Evolutionary conservation across 2,888 invertebrate genomes (phyloP).

Genomic region (Gymnoscelis rufifasciata): DNA sequence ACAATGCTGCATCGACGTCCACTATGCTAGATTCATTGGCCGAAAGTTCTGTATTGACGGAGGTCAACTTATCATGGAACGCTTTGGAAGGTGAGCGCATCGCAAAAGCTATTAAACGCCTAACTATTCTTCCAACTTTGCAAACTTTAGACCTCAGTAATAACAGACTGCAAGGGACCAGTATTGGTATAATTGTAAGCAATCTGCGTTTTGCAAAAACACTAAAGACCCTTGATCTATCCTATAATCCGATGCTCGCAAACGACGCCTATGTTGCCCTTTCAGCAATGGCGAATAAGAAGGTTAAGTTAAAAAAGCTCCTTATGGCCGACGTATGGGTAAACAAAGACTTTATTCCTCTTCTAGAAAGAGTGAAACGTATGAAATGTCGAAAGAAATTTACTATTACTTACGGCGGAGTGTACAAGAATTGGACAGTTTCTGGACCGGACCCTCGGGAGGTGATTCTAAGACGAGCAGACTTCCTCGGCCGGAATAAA

Average conservation of each 20-base stretch:
- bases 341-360: slow-evolving; percentile 32
- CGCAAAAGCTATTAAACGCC: slow-evolving; percentile 31
- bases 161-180: slow-evolving; percentile 38
- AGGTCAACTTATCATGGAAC: slow-evolving; percentile 44
- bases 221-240: slow-evolving; percentile 40
- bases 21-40: slow-evolving; percentile 37
- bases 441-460: slow-evolving; percentile 37
- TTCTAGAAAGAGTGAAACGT: slow-evolving; percentile 32
- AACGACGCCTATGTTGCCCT: slow-evolving; percentile 34
- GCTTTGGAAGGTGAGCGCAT: slow-evolving; percentile 35
- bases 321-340: slow-evolving; percentile 40
- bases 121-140: slow-evolving; percentile 36
- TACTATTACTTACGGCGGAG: slow-evolving; percentile 32
- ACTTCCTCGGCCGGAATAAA: slow-evolving; percentile 34
- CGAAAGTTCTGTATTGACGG: slow-evolving; percentile 32
- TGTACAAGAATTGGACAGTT: slow-evolving; percentile 35
- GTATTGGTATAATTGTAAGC: slow-evolving; percentile 29
- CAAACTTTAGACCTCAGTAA: slow-evolving; percentile 37
- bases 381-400: slow-evolving; percentile 39
- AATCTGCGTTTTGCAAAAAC: slow-evolving; percentile 35
- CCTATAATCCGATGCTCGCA: slow-evolving; percentile 41
- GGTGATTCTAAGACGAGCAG: slow-evolving; percentile 37
- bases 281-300: slow-evolving; percentile 33
- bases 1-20: slow-evolving; percentile 27
- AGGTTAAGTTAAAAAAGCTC: slow-evolving; percentile 39